Evolutionary conservation across 2,888 invertebrate genomes (phyloP).

Genomic region (Morpho helenor): DNA sequence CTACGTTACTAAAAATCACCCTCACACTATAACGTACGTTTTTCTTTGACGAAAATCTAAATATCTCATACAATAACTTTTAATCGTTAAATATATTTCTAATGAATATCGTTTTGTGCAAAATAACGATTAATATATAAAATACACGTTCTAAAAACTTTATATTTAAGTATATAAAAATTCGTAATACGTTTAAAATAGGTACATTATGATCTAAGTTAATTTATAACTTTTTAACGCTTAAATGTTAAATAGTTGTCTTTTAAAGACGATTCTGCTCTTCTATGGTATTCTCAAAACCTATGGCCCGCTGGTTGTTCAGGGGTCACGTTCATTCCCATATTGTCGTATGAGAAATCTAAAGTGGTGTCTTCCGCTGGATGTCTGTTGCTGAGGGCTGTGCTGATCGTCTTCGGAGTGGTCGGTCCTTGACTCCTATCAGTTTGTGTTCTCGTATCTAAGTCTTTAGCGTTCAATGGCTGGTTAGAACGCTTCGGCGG

Average conservation of each 20-base stretch:
- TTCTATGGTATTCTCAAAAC: slow-evolving; percentile 49
- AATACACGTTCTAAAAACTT: no score
- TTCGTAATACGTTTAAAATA: no score
- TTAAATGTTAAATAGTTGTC: not conserved
- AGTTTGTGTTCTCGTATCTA: slow-evolving; percentile 61
- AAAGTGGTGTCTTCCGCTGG: slow-evolving; percentile 88
- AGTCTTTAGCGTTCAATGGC: slow-evolving; percentile 58
- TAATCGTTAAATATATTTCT: no score
- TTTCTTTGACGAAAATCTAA: no score
- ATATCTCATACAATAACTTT: no score
- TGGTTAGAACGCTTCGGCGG: slow-evolving; percentile 52
- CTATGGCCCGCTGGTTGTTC: slow-evolving; percentile 59
- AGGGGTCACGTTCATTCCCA: slow-evolving; percentile 84
- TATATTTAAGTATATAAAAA: no score
- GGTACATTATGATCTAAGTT: no score
- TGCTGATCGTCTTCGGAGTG: slow-evolving; percentile 83
- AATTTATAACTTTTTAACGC: no score
- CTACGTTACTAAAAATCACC: no score
- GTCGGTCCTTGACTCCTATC: slow-evolving; percentile 78
- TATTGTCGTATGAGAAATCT: slow-evolving; percentile 89
- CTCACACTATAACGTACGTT: no score
- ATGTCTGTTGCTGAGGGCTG: slow-evolving; percentile 84
- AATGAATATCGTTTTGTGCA: no score
- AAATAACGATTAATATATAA: no score
- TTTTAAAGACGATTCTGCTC: slow-evolving; percentile 6